Evolutionary conservation across 1,140 invertebrate species (phyloP).

Genomic region (Drosophila orosa): DNA sequence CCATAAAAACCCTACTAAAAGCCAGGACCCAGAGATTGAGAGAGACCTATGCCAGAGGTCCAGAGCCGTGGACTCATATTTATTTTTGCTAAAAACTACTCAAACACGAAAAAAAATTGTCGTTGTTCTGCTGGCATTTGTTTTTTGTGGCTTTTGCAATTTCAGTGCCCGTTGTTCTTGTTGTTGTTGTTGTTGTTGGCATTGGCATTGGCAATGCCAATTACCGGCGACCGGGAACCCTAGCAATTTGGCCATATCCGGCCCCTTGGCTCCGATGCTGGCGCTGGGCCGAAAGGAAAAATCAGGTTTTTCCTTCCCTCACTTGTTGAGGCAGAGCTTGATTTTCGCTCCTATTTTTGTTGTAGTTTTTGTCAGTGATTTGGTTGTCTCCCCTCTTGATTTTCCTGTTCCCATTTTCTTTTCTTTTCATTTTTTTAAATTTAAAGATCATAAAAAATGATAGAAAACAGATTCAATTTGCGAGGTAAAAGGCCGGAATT

Average conservation of each 20-base stretch:
- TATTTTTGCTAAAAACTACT: slow-evolving; percentile 57
- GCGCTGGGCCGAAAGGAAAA: slow-evolving; percentile 60
- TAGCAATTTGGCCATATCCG: slow-evolving; percentile 82
- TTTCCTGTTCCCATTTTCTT: slow-evolving; percentile 34
- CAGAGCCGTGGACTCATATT: slow-evolving; percentile 65
- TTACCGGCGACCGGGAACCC: slow-evolving; percentile 75
- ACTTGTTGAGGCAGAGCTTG: slow-evolving; percentile 53
- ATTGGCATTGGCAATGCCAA: slow-evolving; percentile 74
- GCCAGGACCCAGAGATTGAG: neutral
- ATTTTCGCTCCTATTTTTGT: slow-evolving; percentile 56
- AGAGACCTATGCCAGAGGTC: slow-evolving; percentile 21
- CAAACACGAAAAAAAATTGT: slow-evolving; percentile 57
- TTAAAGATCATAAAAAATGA: slow-evolving; percentile 46
- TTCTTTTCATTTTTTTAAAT: slow-evolving; percentile 8
- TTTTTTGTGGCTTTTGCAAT: slow-evolving; percentile 38
- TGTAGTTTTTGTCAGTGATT: slow-evolving; percentile 39
- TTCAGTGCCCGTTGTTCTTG: slow-evolving; percentile 23
- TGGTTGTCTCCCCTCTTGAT: slow-evolving; percentile 48
- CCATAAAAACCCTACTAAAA: slow-evolving; percentile 33
- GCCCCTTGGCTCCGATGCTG: slow-evolving; percentile 68
- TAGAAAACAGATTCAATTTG: slow-evolving; percentile 44
- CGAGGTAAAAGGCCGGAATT: slow-evolving; percentile 26
- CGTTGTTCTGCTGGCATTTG: slow-evolving; percentile 56
- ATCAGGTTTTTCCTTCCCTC: slow-evolving; percentile 70
- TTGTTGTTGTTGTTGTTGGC: slow-evolving; percentile 47